phyloP scores from a whole-genome alignment of 2,888 invertebrate species.

The Andrena fulva region DNA sequence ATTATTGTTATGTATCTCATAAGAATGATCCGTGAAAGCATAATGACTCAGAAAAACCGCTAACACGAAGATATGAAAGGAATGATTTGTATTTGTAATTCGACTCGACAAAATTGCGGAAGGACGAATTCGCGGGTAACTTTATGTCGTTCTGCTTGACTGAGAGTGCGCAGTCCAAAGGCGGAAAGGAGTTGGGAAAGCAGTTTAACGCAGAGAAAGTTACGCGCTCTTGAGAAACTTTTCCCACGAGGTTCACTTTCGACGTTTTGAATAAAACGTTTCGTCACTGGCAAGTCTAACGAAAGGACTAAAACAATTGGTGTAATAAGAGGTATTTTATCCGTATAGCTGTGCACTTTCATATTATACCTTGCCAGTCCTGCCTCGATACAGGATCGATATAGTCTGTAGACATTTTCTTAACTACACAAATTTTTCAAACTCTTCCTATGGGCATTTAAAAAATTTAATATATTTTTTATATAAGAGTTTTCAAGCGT shows the following conservation, averaged over 20 bases:
- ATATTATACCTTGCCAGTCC: not conserved
- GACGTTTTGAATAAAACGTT: constrained; percentile 69
- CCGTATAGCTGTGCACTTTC: not conserved
- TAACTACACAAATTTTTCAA: not conserved
- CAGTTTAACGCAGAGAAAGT: constrained; percentile 77
- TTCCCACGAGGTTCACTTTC: constrained; percentile 79
- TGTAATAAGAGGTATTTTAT: not conserved
- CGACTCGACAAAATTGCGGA: constrained; percentile 49
- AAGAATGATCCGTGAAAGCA: not conserved
- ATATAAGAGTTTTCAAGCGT: too few species aligned
- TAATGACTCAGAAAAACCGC: not conserved
- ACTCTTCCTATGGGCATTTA: too few species aligned
- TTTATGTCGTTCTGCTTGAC: constrained; percentile 70
- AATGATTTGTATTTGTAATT: constrained; percentile 33
- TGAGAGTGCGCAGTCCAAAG: constrained; percentile 67
- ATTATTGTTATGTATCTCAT: not conserved
- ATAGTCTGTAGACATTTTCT: not conserved
- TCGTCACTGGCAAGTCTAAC: constrained; percentile 15
- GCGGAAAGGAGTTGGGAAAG: constrained; percentile 75
- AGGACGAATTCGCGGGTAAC: constrained; percentile 61
- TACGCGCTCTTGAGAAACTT: constrained; percentile 74
- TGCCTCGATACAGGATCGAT: not conserved
- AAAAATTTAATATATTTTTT: too few species aligned
- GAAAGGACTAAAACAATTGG: not conserved
- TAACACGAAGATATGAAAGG: not conserved